Evolutionary conservation across 2,113 vertebrate genomes (phyloP), one percentile per base, ranked within the genome.

Genomic region (Hippolais icterina): DNA sequence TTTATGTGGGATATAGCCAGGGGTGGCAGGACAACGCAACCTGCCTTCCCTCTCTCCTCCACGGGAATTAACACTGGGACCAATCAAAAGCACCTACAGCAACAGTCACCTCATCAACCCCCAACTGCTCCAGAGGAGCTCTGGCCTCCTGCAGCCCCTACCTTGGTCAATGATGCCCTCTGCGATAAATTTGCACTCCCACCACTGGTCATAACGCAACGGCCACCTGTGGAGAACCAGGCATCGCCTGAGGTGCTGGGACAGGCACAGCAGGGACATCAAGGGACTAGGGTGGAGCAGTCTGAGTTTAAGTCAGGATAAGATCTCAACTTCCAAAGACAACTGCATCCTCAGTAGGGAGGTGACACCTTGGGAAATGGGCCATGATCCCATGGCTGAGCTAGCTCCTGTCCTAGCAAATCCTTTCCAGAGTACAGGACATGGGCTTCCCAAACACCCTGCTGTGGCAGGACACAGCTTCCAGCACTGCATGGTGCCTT

Each of bases 141-240:
- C 47, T 39, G 37, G 50, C n/a, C 54, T 71, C 59, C 52, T 11
- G 5, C 65, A 82, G 53, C 12, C 53, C 95, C 66, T 93, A 99
- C 99, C 99, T 98, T 99, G 99, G 96, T 99, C 99, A 11, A 99
- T 99, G 97, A 99, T 99, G 90, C 99, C 99, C 97, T 99, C 99
- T 10, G 99, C 98, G 23, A 99, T 99, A 97, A 99, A 99, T 96
- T 99, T 99, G 94, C 99, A 99, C 64, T 99, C 99, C 99, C 99
- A 99, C 99, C 99, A 99, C 96, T 99, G 99, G 97, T 99, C 99
- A 42, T 99, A 99, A 65, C 99, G 98, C 71, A 99, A 98, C 0
- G 99, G 99, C 99, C 99, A 99, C 97, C 99, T 99, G 96, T 3
- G 4, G 91, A 78, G 10, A 92, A 86, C 56, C n/a, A 79, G 46